A percentile compares a stretch with the other conserved stretches of the same genome.
Conservation (phyloP, 2,797 vertebrate species). For the Sebastes steindachneri region DNA sequence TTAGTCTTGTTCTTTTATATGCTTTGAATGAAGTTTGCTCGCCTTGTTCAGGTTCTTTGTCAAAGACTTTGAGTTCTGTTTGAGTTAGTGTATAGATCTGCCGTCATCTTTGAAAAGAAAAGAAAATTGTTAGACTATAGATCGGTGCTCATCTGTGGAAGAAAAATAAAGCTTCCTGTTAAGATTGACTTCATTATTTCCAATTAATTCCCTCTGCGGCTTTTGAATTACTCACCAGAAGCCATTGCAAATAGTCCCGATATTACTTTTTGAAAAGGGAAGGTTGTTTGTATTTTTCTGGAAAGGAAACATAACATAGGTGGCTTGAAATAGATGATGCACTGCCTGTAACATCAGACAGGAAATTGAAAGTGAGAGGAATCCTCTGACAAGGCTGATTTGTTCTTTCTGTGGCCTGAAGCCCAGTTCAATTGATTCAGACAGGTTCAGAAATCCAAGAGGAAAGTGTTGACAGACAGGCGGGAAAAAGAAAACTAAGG, state of each 20-base stretch:
- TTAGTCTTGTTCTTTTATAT: neutral
- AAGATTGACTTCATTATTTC: neutral
- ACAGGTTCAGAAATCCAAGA: constrained; percentile 27
- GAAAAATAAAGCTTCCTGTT: neutral
- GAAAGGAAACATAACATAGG: neutral
- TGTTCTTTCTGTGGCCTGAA: constrained; percentile 44
- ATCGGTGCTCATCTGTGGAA: constrained; percentile 1
- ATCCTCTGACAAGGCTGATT: constrained; percentile 41
- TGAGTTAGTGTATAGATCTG: neutral
- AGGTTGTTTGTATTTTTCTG: neutral
- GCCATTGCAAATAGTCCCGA: neutral
- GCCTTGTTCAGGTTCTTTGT: neutral
- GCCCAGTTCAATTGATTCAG: constrained; percentile 47
- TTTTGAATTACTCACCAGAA: neutral
- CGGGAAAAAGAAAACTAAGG: constrained; percentile 12
- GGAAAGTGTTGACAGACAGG: constrained; percentile 16
- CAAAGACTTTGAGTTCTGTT: neutral
- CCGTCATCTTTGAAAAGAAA: neutral
- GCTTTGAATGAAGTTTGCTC: neutral
- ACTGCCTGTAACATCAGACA: constrained; percentile 6
- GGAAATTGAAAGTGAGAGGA: constrained; percentile 45
- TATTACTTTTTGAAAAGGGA: neutral
- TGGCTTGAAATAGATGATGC: constrained; percentile 25
- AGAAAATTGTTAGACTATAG: neutral
- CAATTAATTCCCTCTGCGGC: neutral